Evolutionary conservation across 2,888 invertebrate genomes (phyloP).

Genomic region (Sinopyrophorus schimmeli): DNA sequence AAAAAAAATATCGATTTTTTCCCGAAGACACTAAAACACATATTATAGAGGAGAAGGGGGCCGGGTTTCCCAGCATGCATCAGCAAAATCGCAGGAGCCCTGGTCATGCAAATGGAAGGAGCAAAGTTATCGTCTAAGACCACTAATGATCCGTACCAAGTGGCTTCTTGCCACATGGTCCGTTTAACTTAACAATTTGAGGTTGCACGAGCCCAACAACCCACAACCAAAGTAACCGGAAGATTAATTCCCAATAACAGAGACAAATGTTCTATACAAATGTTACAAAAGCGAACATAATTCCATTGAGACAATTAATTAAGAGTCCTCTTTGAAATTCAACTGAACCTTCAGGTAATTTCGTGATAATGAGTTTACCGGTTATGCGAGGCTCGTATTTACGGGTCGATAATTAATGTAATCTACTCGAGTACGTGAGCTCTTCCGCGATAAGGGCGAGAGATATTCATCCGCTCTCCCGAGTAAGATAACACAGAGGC

Average conservation of each 20-base stretch:
- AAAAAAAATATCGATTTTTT: no score
- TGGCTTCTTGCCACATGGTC: constrained; percentile 32
- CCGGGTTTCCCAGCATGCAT: no score
- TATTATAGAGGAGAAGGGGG: no score
- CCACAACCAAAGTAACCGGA: constrained; percentile 23
- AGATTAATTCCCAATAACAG: constrained; percentile 28
- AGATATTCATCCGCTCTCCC: constrained; percentile 26
- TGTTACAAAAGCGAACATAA: constrained; percentile 29
- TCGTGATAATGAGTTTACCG: constrained; percentile 34
- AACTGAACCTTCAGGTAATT: constrained; percentile 34
- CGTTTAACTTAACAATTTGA: constrained; percentile 34
- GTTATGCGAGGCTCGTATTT: constrained; percentile 34
- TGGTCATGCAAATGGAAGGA: constrained; percentile 42
- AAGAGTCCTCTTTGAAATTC: constrained; percentile 26
- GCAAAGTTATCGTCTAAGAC: constrained; percentile 42
- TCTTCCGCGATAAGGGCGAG: constrained; percentile 25
- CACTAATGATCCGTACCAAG: constrained; percentile 42
- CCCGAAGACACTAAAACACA: no score
- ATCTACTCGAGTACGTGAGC: constrained; percentile 35
- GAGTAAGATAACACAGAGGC: constrained; percentile 29
- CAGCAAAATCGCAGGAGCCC: no score
- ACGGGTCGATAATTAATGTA: constrained; percentile 35
- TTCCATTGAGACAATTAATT: constrained; percentile 31
- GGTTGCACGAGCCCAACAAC: constrained; percentile 24
- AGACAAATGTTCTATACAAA: constrained; percentile 27